Percentiles rank a stretch among this genome's conserved stretches.
phyloP scores from a whole-genome alignment of 2,797 vertebrate species.

The Alca torda region DNA sequence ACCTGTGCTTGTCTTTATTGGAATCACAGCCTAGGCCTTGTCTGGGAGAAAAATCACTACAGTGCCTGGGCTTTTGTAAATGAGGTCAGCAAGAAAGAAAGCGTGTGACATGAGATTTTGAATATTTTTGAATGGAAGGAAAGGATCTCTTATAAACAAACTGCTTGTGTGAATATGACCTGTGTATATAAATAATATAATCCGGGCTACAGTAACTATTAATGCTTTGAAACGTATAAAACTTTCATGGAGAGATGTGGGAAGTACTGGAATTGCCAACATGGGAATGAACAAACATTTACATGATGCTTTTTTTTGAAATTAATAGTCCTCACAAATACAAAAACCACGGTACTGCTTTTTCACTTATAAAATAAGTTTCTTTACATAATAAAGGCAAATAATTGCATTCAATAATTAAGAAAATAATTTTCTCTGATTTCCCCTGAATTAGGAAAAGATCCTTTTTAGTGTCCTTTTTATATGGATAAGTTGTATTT shows the following conservation, averaged over 20 bases:
- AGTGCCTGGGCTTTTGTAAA: not conserved
- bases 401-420: not conserved
- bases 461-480: not conserved
- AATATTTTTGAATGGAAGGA: not conserved
- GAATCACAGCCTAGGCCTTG: constrained; percentile 27
- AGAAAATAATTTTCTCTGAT: not conserved
- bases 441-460: not conserved
- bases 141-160: not conserved
- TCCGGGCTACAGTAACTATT: not conserved
- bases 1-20: constrained; percentile 46
- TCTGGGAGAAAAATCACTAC: constrained; percentile 44
- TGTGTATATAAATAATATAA: not conserved
- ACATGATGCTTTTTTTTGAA: not conserved
- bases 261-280: not conserved
- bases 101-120: not conserved
- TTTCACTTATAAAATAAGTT: not conserved
- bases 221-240: not conserved
- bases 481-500: not conserved
- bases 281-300: not conserved
- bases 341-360: not conserved
- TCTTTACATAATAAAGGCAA: not conserved
- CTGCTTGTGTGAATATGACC: not conserved
- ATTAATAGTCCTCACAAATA: not conserved
- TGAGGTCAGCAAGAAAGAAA: not conserved
- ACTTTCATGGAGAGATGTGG: not conserved